Percentiles rank a stretch among this genome's conserved stretches.
These are phyloP conservation scores for Pollenia labialis DNA, from an alignment of 2,888 invertebrate species.

Conservation along the genomic window DNA sequence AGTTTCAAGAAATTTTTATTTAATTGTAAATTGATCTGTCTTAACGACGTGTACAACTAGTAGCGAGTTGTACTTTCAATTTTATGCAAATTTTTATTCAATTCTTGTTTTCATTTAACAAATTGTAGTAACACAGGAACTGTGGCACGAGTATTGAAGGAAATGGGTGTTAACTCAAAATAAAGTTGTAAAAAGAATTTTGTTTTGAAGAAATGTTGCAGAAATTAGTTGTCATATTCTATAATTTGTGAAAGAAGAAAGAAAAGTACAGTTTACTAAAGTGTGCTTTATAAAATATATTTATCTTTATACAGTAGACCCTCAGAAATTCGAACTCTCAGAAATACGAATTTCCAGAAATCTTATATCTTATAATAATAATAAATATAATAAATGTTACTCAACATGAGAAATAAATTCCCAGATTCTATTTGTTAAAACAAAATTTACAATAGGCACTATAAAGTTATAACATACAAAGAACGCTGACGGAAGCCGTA, in stretches of 20 bases:
- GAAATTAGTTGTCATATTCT: constrained; percentile 40
- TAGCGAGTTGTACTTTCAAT: constrained; percentile 4
- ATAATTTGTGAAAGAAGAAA: neutral
- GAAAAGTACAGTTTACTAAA: constrained; percentile 36
- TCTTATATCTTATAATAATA: no score
- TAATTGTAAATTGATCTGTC: constrained; percentile 65
- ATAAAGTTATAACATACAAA: no score
- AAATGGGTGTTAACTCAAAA: constrained; percentile 61
- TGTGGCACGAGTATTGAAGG: constrained; percentile 68
- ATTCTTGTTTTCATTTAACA: constrained; percentile 42
- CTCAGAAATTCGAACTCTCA: no score
- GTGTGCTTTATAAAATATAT: neutral
- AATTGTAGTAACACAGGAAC: constrained; percentile 51
- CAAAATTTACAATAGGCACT: no score
- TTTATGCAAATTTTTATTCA: constrained; percentile 58
- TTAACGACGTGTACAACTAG: constrained; percentile 17
- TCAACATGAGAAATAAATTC: no score
- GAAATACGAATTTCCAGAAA: no score
- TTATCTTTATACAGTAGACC: no score
- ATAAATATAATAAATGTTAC: no score
- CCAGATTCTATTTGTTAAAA: no score
- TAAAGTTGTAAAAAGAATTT: constrained; percentile 6
- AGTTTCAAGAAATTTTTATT: constrained; percentile 26
- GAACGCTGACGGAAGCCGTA: no score
- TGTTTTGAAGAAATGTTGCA: constrained; percentile 40